Evolutionary conservation across 2,888 invertebrate species (phyloP).

Genomic region (Xestia xanthographa): DNA sequence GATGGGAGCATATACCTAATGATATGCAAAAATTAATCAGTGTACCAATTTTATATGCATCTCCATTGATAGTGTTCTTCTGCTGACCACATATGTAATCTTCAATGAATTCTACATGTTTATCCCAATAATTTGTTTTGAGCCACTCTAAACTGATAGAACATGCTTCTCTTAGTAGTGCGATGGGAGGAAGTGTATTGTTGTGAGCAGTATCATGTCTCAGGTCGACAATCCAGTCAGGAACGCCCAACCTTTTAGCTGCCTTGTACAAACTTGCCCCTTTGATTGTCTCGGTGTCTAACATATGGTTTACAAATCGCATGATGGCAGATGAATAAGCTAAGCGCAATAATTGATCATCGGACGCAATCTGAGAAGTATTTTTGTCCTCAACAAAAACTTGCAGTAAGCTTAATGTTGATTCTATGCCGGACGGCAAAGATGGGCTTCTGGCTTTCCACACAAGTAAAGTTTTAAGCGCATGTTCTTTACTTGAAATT

Average conservation of each 20-base stretch:
- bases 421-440: slow-evolving; percentile 91
- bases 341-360: slow-evolving; percentile 88
- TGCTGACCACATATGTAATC: slow-evolving; percentile 82
- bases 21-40: slow-evolving; percentile 83
- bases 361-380: slow-evolving; percentile 68
- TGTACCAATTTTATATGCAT: slow-evolving; percentile 76
- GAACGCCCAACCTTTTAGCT: slow-evolving; percentile 92
- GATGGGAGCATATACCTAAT: slow-evolving; percentile 83
- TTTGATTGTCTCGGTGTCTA: slow-evolving; percentile 89
- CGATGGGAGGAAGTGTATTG: slow-evolving; percentile 92
- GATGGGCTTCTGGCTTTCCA: slow-evolving; percentile 91
- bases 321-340: slow-evolving; percentile 92
- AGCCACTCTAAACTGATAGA: slow-evolving; percentile 93
- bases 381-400: slow-evolving; percentile 84
- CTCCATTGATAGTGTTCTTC: slow-evolving; percentile 69
- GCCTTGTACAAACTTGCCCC: slow-evolving; percentile 90
- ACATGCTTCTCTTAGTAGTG: slow-evolving; percentile 91
- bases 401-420: slow-evolving; percentile 90
- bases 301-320: slow-evolving; percentile 92
- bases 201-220: slow-evolving; percentile 95
- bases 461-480: slow-evolving; percentile 85
- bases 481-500: slow-evolving; percentile 79
- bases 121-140: slow-evolving; percentile 92
- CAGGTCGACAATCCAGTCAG: slow-evolving; percentile 95
- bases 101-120: slow-evolving; percentile 87